phyloP scores from a whole-genome alignment of 2,113 vertebrate genomes.

The Nyctereutes procyonoides region DNA sequence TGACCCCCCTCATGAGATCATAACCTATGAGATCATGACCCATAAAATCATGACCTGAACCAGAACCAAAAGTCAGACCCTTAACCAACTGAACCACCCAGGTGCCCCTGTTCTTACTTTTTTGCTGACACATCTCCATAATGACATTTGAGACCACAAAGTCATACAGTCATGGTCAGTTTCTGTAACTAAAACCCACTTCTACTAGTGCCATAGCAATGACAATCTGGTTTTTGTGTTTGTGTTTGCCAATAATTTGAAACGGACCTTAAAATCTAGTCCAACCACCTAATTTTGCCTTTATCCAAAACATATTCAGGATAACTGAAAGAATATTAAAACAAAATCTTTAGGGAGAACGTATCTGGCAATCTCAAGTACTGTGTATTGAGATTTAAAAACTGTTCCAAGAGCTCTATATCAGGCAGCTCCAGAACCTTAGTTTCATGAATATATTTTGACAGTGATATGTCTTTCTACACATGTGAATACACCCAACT shows the following conservation, averaged over 20 bases:
- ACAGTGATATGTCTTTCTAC: neutral
- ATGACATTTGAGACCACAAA: neutral
- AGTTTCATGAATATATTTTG: neutral
- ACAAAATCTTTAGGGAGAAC: neutral
- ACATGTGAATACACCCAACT: neutral
- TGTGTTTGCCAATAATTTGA: neutral
- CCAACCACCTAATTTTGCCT: neutral
- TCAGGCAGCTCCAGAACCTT: neutral
- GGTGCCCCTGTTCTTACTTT: neutral
- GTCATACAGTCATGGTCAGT: neutral
- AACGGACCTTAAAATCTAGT: neutral
- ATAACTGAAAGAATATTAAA: constrained; percentile 6
- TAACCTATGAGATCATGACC: neutral
- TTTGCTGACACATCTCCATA: neutral
- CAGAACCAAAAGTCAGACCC: neutral
- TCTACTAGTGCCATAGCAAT: neutral
- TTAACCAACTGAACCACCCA: neutral
- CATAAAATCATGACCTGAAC: neutral
- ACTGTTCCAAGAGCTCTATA: neutral
- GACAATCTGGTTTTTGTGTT: neutral
- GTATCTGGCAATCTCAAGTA: neutral
- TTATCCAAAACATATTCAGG: neutral
- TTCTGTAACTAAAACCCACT: neutral
- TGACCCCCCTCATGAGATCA: neutral
- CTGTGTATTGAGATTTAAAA: neutral